These are phyloP conservation scores for Tarsius wallacei DNA, from an alignment of 2,797 vertebrate species.

Conservation along the genomic window DNA sequence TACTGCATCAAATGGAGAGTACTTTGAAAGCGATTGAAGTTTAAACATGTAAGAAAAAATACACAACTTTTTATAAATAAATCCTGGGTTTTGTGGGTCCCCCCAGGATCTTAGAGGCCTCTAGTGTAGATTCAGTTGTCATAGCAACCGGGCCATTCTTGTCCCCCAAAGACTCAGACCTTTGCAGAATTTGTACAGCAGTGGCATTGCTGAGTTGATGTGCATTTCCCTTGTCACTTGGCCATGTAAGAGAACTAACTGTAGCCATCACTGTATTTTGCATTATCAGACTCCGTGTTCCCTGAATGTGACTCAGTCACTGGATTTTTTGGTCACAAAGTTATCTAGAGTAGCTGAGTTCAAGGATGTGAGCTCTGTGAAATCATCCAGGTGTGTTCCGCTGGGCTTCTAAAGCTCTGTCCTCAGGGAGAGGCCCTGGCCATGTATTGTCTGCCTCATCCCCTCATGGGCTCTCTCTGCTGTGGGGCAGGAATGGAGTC, in stretches of 20 bases:
- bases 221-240: neutral
- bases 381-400: neutral
- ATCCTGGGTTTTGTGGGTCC: neutral
- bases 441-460: neutral
- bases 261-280: neutral
- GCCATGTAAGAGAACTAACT: neutral
- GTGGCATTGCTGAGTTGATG: neutral
- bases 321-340: constrained; percentile 18
- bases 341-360: neutral
- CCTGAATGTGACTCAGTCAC: neutral
- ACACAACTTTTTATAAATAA: no score
- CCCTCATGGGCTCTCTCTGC: neutral
- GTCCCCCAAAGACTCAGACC: neutral
- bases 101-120: neutral
- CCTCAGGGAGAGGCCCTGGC: neutral
- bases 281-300: neutral
- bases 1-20: no score
- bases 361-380: neutral
- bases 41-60: no score
- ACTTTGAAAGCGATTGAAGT: no score
- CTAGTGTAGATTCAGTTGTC: neutral
- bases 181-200: neutral
- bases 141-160: neutral
- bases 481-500: neutral
- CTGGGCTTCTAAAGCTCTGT: neutral